phyloP scores from a whole-genome alignment of 2,797 vertebrate species.

The Poecilia picta region DNA sequence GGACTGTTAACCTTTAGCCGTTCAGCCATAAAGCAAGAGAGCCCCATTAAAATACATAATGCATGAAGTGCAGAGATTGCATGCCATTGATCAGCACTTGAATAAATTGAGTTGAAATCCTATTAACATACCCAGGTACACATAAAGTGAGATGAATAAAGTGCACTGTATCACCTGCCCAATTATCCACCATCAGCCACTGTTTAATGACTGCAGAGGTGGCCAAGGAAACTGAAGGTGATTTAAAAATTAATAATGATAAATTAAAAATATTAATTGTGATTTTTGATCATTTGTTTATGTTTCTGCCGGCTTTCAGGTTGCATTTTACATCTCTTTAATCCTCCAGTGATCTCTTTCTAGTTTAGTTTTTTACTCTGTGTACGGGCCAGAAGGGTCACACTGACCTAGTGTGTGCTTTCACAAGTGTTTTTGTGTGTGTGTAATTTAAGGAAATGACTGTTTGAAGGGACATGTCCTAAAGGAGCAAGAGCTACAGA shows the following conservation, averaged over 20 bases:
- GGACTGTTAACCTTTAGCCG: conserved; percentile 92
- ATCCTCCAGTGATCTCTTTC: neutral
- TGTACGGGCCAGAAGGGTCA: too few relatives aligned
- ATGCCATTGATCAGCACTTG: conserved; percentile 95
- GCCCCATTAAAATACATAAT: conserved; percentile 93
- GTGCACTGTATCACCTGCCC: conserved; percentile 72
- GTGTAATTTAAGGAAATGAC: too few relatives aligned
- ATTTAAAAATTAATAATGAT: conserved; percentile 61
- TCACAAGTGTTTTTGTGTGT: too few relatives aligned
- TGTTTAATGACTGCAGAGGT: conserved; percentile 54
- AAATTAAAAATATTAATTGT: conserved; percentile 54
- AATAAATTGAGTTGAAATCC: conserved; percentile 94
- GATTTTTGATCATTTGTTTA: conserved; percentile 50
- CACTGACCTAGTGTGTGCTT: too few relatives aligned
- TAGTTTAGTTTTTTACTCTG: too few relatives aligned
- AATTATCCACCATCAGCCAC: conserved; percentile 59
- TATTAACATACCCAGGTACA: conserved; percentile 89
- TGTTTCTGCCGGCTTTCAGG: conserved; percentile 14
- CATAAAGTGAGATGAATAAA: conserved; percentile 83
- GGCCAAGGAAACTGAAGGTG: conserved; percentile 42
- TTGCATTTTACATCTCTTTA: conserved; percentile 1
- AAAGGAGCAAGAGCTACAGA: neutral
- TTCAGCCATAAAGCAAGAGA: conserved; percentile 88
- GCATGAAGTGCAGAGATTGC: conserved; percentile 91
- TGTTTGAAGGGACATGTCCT: neutral